A percentile compares a stretch with the other conserved stretches of the same genome.
Conservation (phyloP, 2,888 invertebrate species). For the Nineta flava region DNA sequence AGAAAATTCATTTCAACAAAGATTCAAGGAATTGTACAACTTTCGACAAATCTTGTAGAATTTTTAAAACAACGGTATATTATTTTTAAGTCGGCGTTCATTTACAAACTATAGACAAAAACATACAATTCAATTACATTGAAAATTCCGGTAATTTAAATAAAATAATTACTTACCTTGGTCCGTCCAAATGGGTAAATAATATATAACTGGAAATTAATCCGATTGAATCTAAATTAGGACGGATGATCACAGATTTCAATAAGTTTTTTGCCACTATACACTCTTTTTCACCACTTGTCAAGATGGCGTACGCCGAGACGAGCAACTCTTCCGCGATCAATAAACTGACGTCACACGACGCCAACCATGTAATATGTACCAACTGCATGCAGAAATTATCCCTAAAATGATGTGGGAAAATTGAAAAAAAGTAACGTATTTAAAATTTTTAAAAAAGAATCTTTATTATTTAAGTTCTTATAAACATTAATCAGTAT, state of each 20-base stretch:
- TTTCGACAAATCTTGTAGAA: not conserved
- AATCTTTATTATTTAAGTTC: not conserved
- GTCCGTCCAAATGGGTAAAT: slow-evolving; percentile 61
- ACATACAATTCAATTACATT: slow-evolving; percentile 4
- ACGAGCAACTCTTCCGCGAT: slow-evolving; percentile 23
- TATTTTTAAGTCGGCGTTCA: slow-evolving; percentile 7
- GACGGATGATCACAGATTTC: slow-evolving; percentile 31
- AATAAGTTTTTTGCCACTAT: slow-evolving; percentile 21
- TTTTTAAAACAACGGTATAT: slow-evolving; percentile 9
- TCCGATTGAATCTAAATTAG: slow-evolving; percentile 23
- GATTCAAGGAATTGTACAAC: not conserved
- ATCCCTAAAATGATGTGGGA: not conserved
- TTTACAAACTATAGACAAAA: slow-evolving; percentile 8
- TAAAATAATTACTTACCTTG: slow-evolving; percentile 50
- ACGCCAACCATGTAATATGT: slow-evolving; percentile 16
- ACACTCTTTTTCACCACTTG: slow-evolving; percentile 26
- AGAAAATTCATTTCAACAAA: not conserved
- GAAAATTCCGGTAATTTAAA: slow-evolving; percentile 18
- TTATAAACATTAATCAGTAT: not conserved
- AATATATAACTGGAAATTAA: slow-evolving; percentile 28
- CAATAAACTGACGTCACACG: slow-evolving; percentile 27
- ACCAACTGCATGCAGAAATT: not conserved
- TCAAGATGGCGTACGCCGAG: slow-evolving; percentile 34
- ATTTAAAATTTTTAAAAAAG: not conserved
- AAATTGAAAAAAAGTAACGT: not conserved